These are phyloP conservation scores for Enteromius argenteus DNA, from an alignment of 2,797 vertebrate genomes.

Conservation along the genomic window DNA sequence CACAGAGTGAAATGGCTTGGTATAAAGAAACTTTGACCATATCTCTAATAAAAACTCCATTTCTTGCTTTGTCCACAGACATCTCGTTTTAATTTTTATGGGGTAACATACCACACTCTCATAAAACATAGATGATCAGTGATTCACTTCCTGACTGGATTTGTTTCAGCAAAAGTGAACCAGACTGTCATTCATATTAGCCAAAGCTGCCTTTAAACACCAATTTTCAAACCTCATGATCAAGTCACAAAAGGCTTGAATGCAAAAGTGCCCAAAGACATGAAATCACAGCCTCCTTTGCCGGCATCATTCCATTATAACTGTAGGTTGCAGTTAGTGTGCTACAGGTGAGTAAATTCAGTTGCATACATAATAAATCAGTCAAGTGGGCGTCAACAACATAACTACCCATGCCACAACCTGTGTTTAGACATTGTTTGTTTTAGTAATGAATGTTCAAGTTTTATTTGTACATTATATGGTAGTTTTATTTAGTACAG, in stretches of 20 bases:
- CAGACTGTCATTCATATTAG: neutral
- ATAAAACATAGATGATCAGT: neutral
- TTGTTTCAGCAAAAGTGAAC: neutral
- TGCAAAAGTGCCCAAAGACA: neutral
- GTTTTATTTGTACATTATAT: neutral
- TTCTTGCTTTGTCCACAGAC: neutral
- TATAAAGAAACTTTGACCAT: neutral
- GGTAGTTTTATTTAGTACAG: neutral
- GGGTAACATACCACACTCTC: neutral
- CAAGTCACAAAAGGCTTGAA: neutral
- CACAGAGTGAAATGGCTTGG: no score
- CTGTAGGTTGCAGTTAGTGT: neutral
- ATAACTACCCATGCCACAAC: neutral
- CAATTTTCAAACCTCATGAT: neutral
- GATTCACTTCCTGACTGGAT: constrained; percentile 2
- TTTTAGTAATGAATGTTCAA: neutral
- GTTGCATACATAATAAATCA: neutral
- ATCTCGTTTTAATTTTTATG: neutral
- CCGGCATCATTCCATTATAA: neutral
- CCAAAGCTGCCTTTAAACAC: neutral
- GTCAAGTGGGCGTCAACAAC: neutral
- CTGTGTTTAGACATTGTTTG: neutral
- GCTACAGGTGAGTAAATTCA: constrained; percentile 12
- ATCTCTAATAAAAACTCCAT: neutral
- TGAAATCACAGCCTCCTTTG: neutral